phyloP scores from a whole-genome alignment of 2,888 invertebrate genomes.

The Ochropleura leucogaster region DNA sequence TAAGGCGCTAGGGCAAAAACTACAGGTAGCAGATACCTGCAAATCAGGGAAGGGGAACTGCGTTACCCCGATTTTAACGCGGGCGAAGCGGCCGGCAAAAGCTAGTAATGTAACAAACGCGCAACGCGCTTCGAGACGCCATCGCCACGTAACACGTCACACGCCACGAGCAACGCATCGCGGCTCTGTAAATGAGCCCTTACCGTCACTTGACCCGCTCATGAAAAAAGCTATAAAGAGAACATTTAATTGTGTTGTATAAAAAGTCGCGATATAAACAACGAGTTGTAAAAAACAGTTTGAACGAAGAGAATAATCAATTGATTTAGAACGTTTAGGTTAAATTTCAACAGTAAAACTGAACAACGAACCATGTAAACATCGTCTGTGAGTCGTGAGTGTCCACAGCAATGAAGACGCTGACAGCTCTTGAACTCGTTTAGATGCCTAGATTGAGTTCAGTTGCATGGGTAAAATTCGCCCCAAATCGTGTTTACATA shows the following conservation, averaged over 20 bases:
- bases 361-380: neutral
- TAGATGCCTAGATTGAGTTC: neutral
- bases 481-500: neutral
- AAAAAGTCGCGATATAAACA: neutral
- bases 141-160: no score
- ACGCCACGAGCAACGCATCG: no score
- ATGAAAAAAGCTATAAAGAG: neutral
- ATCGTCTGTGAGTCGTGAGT: neutral
- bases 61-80: no score
- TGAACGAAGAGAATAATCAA: slow-evolving; percentile 15
- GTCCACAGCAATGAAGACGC: neutral
- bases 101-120: no score
- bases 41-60: no score
- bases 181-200: neutral
- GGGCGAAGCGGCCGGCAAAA: no score
- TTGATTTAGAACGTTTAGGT: neutral
- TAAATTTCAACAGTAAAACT: neutral
- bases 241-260: neutral
- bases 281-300: neutral
- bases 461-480: neutral
- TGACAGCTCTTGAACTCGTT: neutral
- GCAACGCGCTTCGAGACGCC: no score
- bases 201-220: neutral
- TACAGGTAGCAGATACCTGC: no score
- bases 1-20: no score